A percentile compares a stretch with the other conserved stretches of the same genome.
These are phyloP conservation scores for Aleiodes alternator DNA, from an alignment of 2,888 invertebrate species.

Conservation along the genomic window DNA sequence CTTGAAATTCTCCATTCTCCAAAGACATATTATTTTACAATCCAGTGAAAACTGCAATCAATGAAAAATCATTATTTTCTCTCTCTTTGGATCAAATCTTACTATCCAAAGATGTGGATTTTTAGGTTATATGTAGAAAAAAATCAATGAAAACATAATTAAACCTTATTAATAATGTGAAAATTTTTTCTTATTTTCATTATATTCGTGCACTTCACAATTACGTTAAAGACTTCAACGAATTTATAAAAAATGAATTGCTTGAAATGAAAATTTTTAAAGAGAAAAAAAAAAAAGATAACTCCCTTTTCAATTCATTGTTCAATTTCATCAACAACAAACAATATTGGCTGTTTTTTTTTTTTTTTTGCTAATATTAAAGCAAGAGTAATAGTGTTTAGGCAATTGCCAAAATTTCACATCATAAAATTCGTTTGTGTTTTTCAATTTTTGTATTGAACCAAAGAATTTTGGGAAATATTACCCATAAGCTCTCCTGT, in stretches of 20 bases:
- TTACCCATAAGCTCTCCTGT: constrained; percentile 72
- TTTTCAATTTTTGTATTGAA: constrained; percentile 55
- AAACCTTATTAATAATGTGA: no score
- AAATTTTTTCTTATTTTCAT: no score
- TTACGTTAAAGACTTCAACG: no score
- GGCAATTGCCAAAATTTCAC: background rate
- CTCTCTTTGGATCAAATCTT: background rate
- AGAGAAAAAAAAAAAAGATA: no score
- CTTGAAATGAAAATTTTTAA: no score
- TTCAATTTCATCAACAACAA: no score
- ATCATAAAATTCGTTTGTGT: constrained; percentile 51
- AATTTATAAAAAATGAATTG: no score
- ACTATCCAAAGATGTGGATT: background rate
- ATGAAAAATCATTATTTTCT: constrained; percentile 3
- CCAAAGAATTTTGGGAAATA: constrained; percentile 74
- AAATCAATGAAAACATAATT: background rate
- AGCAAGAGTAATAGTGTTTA: no score
- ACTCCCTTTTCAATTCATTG: no score
- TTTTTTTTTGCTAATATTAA: no score
- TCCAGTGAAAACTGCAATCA: constrained; percentile 1
- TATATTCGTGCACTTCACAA: no score
- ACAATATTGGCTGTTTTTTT: no score
- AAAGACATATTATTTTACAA: constrained; percentile 61
- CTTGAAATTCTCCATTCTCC: constrained; percentile 62
- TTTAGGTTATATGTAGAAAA: constrained; percentile 16